Percentiles rank a stretch among this genome's conserved stretches.
phyloP scores from a whole-genome alignment of 2,797 vertebrate genomes.

The Poeciliopsis turneri region DNA sequence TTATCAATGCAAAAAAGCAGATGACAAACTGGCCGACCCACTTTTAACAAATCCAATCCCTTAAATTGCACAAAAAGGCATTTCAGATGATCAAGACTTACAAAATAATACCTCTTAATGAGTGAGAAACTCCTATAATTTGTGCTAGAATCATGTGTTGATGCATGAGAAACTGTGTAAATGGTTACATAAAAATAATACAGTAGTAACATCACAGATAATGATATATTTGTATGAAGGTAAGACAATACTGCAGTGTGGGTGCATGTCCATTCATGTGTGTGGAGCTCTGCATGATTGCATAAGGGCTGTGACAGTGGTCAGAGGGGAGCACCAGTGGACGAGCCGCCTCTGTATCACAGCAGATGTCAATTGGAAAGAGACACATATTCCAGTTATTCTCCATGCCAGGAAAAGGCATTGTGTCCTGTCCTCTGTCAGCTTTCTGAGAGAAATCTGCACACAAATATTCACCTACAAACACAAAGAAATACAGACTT shows the following conservation, averaged over 20 bases:
- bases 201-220: background rate
- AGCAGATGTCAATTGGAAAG: conserved; percentile 26
- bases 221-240: background rate
- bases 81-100: conserved; percentile 29
- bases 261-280: conserved; percentile 39
- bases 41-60: conserved; percentile 38
- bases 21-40: conserved; percentile 12
- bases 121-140: conserved; percentile 29
- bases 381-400: background rate
- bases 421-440: conserved; percentile 20
- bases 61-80: conserved; percentile 36
- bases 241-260: conserved; percentile 13
- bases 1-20: conserved; percentile 35
- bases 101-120: conserved; percentile 26
- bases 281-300: conserved; percentile 44
- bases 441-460: conserved; percentile 19
- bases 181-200: background rate
- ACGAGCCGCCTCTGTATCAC: conserved; percentile 32
- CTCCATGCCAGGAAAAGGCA: conserved; percentile 19
- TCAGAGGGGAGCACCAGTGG: conserved; percentile 26
- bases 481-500: conserved; percentile 43
- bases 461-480: conserved; percentile 35
- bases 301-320: conserved; percentile 43
- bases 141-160: conserved; percentile 16
- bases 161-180: conserved; percentile 18